Conservation (phyloP, 1,140 invertebrate genomes). For the Geopemphigus sp. region DNA sequence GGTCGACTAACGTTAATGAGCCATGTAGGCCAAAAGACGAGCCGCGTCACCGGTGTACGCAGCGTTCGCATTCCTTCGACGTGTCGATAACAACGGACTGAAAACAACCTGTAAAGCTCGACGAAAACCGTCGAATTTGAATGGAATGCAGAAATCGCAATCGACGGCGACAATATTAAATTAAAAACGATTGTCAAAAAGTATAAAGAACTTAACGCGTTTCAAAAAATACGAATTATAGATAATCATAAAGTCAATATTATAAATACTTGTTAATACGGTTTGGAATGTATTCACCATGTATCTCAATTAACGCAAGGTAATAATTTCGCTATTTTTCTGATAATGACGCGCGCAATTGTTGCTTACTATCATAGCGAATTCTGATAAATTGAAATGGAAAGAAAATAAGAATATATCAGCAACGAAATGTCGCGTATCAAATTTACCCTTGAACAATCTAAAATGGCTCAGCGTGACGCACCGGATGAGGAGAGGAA, state of each 20-base stretch:
- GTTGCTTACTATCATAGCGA: too few relatives aligned
- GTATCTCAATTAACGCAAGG: too few relatives aligned
- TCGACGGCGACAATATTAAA: too few relatives aligned
- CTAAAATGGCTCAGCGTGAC: background rate
- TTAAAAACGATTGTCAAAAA: too few relatives aligned
- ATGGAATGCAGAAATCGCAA: too few relatives aligned
- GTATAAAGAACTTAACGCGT: too few relatives aligned
- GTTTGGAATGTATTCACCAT: too few relatives aligned
- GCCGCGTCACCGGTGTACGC: background rate
- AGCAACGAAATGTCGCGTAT: background rate
- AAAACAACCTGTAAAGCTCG: background rate
- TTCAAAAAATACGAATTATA: too few relatives aligned
- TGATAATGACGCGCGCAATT: background rate
- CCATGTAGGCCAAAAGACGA: conserved; percentile 20
- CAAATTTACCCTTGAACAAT: background rate
- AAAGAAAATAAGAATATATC: background rate
- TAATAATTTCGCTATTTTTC: background rate
- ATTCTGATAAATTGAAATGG: too few relatives aligned
- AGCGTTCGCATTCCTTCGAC: background rate
- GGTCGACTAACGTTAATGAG: conserved; percentile 16
- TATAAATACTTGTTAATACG: too few relatives aligned
- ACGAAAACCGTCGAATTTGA: background rate
- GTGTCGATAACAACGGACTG: background rate
- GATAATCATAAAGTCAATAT: too few relatives aligned
- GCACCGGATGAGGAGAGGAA: background rate